These are phyloP conservation scores for Gymnothorax javanicus DNA, from an alignment of 2,797 vertebrate species.

Conservation along the genomic window DNA sequence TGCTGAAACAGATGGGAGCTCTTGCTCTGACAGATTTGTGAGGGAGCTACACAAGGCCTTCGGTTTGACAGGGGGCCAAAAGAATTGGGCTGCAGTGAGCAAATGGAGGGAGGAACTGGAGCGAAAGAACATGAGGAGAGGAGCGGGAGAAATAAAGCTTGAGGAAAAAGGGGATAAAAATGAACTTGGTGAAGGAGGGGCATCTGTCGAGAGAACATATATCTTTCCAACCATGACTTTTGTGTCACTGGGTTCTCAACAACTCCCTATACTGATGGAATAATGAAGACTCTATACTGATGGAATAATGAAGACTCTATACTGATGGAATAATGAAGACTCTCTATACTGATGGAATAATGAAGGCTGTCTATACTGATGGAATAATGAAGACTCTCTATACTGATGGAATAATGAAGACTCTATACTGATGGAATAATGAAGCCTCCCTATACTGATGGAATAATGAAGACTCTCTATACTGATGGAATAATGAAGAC, in stretches of 20 bases:
- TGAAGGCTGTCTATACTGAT: too few relatives aligned
- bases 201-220: neutral
- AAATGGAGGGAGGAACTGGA: conserved; percentile 56
- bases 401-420: too few relatives aligned
- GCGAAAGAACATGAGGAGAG: conserved; percentile 45
- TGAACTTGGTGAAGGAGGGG: conserved; percentile 46
- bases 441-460: too few relatives aligned
- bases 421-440: too few relatives aligned
- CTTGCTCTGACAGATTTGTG: conserved; percentile 83
- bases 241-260: neutral
- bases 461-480: too few relatives aligned
- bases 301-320: too few relatives aligned
- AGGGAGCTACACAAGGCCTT: conserved; percentile 80
- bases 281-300: neutral
- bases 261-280: neutral
- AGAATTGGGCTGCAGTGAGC: conserved; percentile 75
- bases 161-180: conserved; percentile 66
- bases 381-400: too few relatives aligned
- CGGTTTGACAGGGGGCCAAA: conserved; percentile 76
- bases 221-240: neutral
- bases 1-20: conserved; percentile 76
- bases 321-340: too few relatives aligned
- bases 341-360: too few relatives aligned
- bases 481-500: too few relatives aligned
- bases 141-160: conserved; percentile 54